Conservation (phyloP, 2,888 invertebrate genomes). For the Zygaena filipendulae region DNA sequence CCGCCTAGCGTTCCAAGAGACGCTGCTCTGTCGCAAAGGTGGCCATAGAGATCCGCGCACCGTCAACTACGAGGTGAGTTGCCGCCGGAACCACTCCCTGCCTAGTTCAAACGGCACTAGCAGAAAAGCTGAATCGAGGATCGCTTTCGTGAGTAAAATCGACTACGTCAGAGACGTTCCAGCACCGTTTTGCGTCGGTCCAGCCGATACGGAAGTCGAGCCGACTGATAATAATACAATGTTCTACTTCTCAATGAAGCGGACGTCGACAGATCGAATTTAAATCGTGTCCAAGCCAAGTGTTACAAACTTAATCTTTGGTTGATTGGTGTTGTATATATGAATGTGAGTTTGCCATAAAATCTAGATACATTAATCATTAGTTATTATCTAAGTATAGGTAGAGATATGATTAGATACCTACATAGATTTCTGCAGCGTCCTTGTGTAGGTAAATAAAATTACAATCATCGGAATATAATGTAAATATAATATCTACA, state of each 20-base stretch:
- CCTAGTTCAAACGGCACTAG: conserved; percentile 26
- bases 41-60: conserved; percentile 50
- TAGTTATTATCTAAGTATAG: no score
- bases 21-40: conserved; percentile 69
- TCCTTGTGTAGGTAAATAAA: no score
- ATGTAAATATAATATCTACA: no score
- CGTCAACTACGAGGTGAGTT: conserved; percentile 62
- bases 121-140: conserved; percentile 33
- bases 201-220: conserved; percentile 21
- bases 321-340: no score
- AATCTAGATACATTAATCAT: no score
- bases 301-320: no score
- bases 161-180: conserved; percentile 43
- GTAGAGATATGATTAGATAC: no score
- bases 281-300: no score
- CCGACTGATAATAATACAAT: conserved; percentile 20
- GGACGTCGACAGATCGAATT: no score
- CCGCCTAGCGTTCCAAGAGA: conserved; percentile 80
- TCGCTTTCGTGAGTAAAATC: conserved; percentile 37
- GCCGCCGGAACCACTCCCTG: conserved; percentile 56
- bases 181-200: conserved; percentile 31
- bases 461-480: no score
- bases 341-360: no score
- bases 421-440: no score
- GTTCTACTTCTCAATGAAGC: conserved; percentile 27